Base-by-base conservation (phyloP, 2,113 vertebrate species). In the Alexandromys fortis region DNA sequence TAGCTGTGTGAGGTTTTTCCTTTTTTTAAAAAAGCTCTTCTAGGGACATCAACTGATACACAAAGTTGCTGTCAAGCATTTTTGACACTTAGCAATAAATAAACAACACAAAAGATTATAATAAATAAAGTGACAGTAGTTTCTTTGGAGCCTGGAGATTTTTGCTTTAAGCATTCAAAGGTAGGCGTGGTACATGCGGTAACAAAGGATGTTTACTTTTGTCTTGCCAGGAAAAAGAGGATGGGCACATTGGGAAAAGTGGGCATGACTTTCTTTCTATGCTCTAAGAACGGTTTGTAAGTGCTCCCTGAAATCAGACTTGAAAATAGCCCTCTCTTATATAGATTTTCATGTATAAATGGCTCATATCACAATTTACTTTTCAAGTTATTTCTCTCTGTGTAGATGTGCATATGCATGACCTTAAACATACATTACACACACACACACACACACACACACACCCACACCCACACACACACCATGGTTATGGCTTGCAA, bases 271-370 rank as follows among this genome's bases (percentile, higher is more conserved):
- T 5, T 68, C 35, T 95, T 52, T 8, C 83, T 33, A 52, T 3
- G 77, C 76, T 91, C 73, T 90, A 26, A 45, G 7, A 94, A 89
- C 16, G 38, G 30, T 42, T 96, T 79, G 30, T 78, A 93, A 83
- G 78, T 91, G 26, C 35, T 96, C 14, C 55, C 55, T 95, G 76
- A 90, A 95, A 87, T 83, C 55, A 88, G 90, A 92, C 79, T 92
- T 90, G 67, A 79, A 87, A 83, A 12, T 58, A 61, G 16, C 9
- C 19, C 28, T 67, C 61, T 93, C 49, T 24, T 67, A n/a, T 8
- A 17, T 92, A 67, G 47, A 85, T 91, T 86, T 97, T 93, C 75
- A 75, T 83, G 78, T 95, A 93, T 78, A 86, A 91, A 91, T 95
- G 67, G 94, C n/a, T 94, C 93, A 89, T 24, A 49, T 63, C 21